Evolutionary conservation across 1,140 invertebrate genomes (phyloP).

Genomic region (Aphaenogaster ashmeadi): DNA sequence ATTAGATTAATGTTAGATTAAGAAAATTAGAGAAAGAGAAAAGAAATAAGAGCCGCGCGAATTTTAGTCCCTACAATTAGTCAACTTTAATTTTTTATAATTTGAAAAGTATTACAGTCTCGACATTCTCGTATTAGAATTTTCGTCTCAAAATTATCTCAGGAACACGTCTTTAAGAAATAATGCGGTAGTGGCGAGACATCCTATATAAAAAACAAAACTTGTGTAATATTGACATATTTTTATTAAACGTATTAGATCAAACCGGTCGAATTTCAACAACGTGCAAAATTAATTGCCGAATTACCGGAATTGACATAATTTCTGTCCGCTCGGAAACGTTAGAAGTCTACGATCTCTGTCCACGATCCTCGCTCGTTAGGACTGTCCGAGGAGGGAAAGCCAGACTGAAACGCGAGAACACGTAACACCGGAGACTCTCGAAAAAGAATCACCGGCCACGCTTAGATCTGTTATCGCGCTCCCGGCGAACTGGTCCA

Average conservation of each 20-base stretch:
- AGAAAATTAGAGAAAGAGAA: too few species aligned
- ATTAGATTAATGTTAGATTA: too few species aligned
- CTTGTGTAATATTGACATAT: not conserved
- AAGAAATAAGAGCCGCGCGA: too few species aligned
- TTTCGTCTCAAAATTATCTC: too few species aligned
- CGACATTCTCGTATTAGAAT: too few species aligned
- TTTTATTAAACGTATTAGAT: not conserved
- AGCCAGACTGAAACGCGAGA: constrained; percentile 11
- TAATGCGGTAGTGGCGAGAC: too few species aligned
- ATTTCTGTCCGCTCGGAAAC: not conserved
- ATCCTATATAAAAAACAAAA: not conserved
- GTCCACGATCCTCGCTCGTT: not conserved
- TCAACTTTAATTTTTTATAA: too few species aligned
- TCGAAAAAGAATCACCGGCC: constrained; percentile 28
- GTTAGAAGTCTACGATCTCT: not conserved
- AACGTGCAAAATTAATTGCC: not conserved
- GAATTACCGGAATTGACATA: not conserved
- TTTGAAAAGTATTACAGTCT: too few species aligned
- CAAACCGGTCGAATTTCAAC: not conserved
- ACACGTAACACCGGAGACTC: constrained; percentile 36
- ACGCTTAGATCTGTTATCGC: constrained; percentile 52
- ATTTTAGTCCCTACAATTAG: too few species aligned
- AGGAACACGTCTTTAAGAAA: too few species aligned
- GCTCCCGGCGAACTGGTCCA: constrained; percentile 53
- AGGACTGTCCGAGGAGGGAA: not conserved